phyloP scores from a whole-genome alignment of 2,797 vertebrate species.

The Orientallactaga sibirica region DNA sequence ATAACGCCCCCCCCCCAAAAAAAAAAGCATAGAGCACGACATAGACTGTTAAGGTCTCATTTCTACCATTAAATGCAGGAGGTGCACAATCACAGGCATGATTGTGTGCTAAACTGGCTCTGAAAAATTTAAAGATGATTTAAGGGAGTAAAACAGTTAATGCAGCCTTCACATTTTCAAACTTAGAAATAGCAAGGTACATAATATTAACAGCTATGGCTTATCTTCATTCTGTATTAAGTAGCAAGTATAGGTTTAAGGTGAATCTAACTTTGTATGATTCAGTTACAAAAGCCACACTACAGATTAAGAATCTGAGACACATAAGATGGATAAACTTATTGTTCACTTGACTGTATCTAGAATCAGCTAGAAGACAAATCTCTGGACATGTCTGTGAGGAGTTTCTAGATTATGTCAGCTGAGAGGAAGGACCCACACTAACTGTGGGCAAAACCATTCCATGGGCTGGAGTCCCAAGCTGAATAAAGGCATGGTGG shows the following conservation, averaged over 20 bases:
- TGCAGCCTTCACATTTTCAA: not conserved
- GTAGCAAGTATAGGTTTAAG: not conserved
- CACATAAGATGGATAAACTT: not conserved
- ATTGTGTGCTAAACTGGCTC: not conserved
- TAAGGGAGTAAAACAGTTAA: not conserved
- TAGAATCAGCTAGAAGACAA: no score
- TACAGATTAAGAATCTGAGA: conserved; percentile 13
- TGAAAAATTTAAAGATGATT: not conserved
- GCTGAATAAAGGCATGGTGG: no score
- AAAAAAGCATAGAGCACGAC: not conserved
- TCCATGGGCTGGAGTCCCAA: no score
- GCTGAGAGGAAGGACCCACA: no score
- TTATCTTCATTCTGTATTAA: not conserved
- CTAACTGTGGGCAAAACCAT: no score
- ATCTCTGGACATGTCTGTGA: no score
- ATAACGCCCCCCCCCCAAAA: no score
- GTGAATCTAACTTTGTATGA: not conserved
- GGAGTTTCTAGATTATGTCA: no score
- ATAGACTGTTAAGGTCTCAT: not conserved
- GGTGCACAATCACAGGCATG: not conserved
- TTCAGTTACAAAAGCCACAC: not conserved
- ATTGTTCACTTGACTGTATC: no score
- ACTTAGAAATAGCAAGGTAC: not conserved
- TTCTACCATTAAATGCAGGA: not conserved
- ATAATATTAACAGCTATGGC: not conserved